phyloP scores from a whole-genome alignment of 2,888 invertebrate species.

The Argyresthia albistria region DNA sequence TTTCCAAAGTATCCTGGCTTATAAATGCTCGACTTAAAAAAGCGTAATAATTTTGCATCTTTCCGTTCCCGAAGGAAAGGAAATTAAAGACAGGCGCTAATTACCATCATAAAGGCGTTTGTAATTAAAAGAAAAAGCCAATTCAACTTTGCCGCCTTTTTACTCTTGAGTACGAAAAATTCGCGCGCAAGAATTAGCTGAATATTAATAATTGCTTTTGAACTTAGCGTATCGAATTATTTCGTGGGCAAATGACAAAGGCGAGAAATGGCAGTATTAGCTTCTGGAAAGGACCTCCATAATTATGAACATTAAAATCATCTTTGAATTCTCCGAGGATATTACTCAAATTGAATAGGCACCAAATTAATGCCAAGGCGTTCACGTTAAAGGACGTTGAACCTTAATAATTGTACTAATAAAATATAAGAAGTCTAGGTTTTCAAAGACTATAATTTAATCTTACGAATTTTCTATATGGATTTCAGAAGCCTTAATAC shows the following conservation, averaged over 20 bases:
- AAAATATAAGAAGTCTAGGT: no score
- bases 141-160: background rate
- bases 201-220: background rate
- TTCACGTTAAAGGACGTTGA: no score
- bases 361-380: no score
- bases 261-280: no score
- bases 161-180: background rate
- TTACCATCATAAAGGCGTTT: background rate
- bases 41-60: background rate
- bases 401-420: no score
- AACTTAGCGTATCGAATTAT: background rate
- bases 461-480: no score
- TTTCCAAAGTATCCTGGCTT: no score
- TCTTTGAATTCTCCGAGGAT: background rate
- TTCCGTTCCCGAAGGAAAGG: background rate
- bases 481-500: no score
- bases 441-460: no score
- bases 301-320: background rate
- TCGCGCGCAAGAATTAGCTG: background rate
- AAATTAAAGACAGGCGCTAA: background rate
- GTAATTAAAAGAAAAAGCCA: background rate
- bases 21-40: no score
- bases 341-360: no score
- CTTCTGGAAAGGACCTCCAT: background rate
- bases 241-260: no score